These are phyloP conservation scores for Toxotes jaculatrix DNA, from an alignment of 2,113 vertebrate species.

Conservation along the genomic window DNA sequence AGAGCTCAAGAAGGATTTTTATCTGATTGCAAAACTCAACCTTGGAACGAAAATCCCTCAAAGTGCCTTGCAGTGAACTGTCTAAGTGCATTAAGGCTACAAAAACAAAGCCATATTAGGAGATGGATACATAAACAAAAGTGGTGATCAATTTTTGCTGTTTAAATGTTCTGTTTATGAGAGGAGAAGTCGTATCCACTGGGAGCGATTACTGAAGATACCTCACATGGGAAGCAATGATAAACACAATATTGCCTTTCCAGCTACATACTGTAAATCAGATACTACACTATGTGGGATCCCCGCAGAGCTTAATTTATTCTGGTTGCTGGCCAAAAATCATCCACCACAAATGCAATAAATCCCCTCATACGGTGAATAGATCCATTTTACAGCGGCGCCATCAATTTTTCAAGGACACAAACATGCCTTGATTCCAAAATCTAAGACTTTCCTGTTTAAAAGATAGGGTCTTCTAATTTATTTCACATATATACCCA, in stretches of 20 bases:
- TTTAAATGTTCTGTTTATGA: slow-evolving; percentile 55
- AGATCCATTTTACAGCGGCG: slow-evolving; percentile 33
- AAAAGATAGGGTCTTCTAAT: neutral
- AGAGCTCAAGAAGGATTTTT: slow-evolving; percentile 57
- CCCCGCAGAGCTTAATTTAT: slow-evolving; percentile 61
- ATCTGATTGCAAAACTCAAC: slow-evolving; percentile 67
- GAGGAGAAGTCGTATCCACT: slow-evolving; percentile 18
- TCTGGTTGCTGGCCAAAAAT: slow-evolving; percentile 65
- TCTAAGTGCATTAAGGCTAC: neutral
- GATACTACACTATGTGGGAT: slow-evolving; percentile 35
- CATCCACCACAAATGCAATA: slow-evolving; percentile 62
- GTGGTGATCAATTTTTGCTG: slow-evolving; percentile 31
- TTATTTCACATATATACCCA: neutral
- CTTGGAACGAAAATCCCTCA: slow-evolving; percentile 30
- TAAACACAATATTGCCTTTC: slow-evolving; percentile 66
- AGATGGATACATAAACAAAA: slow-evolving; percentile 39
- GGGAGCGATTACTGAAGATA: slow-evolving; percentile 47
- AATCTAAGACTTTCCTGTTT: slow-evolving; percentile 17
- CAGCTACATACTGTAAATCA: slow-evolving; percentile 57
- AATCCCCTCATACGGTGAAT: slow-evolving; percentile 53
- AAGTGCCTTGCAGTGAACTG: neutral
- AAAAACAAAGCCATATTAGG: slow-evolving; percentile 35
- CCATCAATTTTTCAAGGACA: slow-evolving; percentile 62
- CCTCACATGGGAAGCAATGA: slow-evolving; percentile 56
- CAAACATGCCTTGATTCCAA: slow-evolving; percentile 26